Evolutionary conservation across 2,888 invertebrate species (phyloP), one percentile per base, ranked within the genome.

Genomic region (Octodonta nipae): DNA sequence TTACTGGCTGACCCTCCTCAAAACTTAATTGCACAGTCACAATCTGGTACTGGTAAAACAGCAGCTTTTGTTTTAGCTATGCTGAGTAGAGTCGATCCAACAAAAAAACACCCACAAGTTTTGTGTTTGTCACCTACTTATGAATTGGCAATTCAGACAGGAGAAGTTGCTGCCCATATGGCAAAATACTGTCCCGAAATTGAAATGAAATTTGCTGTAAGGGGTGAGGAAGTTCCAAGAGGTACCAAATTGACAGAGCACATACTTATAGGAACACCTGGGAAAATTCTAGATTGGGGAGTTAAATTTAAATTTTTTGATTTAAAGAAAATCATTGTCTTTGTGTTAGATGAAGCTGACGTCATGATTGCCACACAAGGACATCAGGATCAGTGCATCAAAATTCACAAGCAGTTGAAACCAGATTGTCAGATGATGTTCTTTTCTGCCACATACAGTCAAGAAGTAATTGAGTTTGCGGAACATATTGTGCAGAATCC

Each of bases 291-390:
- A 28, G 96, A 98, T 60, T 96, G 95, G 92, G 76, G 81, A 16
- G 58, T 81, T 0, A 89, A 89, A 58, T 86, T 78, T 60, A 73
- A 70, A 43, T 78, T 81, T 55, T 85, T 96, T 58, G 89, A 92
- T 61, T 66, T 91, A 41, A 74, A 68, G 40, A 83, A 87, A 63
- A 80, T 98, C 32, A 38, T 67, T 32, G 93, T 92, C n/a, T 95
- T 98, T 66, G 95, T 96, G 7, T 65, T 99, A 45, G 98, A 99
- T 61, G 98, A 99, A 65, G 98, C 98, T 4, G 98, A 98, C 68
- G 91, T 98, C 1, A 98, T 98, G 96, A 96, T 98, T 49, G 88
- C 87, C 11, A 84, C 89, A 13, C 95, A 96, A 64, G 96, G 96
- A 2, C 95, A 96, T 64, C 89, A 91, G 58, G 95, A 96, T 60